These are phyloP conservation scores for Idaea straminata DNA, from an alignment of 2,888 invertebrate genomes.

Conservation along the genomic window DNA sequence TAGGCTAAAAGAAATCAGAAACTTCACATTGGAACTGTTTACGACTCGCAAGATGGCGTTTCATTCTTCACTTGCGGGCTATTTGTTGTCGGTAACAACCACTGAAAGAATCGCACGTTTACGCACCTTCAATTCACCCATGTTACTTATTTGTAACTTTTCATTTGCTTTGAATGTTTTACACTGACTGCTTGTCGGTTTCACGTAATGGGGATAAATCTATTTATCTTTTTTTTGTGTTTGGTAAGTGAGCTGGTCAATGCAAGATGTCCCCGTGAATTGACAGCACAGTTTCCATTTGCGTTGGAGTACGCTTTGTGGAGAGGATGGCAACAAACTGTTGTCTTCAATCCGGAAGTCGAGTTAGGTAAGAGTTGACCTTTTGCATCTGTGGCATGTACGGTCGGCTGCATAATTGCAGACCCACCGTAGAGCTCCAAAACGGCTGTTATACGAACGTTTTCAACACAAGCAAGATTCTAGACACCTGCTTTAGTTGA, in stretches of 20 bases:
- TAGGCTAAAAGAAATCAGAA: too few relatives aligned
- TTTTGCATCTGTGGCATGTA: background rate
- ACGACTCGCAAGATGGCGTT: too few relatives aligned
- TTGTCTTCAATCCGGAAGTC: slow-evolving; percentile 64
- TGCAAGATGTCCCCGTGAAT: slow-evolving; percentile 41
- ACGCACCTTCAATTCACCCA: background rate
- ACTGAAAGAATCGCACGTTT: background rate
- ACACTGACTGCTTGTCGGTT: background rate
- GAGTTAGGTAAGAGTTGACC: slow-evolving; percentile 45
- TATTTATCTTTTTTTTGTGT: slow-evolving; percentile 9
- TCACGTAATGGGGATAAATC: background rate
- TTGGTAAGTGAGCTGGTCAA: slow-evolving; percentile 6
- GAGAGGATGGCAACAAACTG: slow-evolving; percentile 76
- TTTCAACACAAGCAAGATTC: too few relatives aligned
- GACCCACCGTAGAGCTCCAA: too few relatives aligned
- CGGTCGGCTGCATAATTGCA: too few relatives aligned
- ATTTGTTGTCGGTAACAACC: background rate
- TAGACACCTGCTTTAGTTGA: too few relatives aligned
- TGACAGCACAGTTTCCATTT: slow-evolving; percentile 57
- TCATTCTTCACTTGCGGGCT: too few relatives aligned
- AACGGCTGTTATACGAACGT: too few relatives aligned
- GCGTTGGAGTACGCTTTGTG: slow-evolving; percentile 76
- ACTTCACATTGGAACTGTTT: too few relatives aligned
- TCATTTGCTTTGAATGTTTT: too few relatives aligned
- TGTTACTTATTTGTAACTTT: too few relatives aligned